A percentile compares a stretch with the other conserved stretches of the same genome.
Evolutionary conservation across 2,888 invertebrate species (phyloP).

Genomic region (Stratiomys singularior): DNA sequence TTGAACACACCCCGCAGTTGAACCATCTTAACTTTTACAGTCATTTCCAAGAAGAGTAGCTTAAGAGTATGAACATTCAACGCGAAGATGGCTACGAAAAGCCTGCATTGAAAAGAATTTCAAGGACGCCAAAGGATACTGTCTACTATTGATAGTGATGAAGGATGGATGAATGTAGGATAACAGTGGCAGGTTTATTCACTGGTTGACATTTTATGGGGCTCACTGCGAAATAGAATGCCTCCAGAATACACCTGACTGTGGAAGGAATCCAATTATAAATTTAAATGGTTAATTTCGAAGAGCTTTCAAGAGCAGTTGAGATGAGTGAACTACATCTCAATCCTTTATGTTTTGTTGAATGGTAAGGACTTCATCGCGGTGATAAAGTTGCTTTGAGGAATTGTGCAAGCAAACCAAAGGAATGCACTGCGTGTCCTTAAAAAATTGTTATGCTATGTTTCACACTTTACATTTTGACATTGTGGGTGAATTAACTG

Average conservation of each 20-base stretch:
- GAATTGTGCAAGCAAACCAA: too few relatives aligned
- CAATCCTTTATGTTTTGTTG: not conserved
- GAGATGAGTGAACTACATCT: not conserved
- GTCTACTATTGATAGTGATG: not conserved
- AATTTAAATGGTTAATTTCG: slow-evolving; percentile 9
- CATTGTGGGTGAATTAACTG: too few relatives aligned
- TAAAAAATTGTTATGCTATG: too few relatives aligned
- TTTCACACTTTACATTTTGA: too few relatives aligned
- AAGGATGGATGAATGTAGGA: slow-evolving; percentile 1
- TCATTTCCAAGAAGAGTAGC: not conserved
- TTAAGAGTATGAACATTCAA: too few relatives aligned
- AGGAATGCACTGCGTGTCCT: too few relatives aligned
- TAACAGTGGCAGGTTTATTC: not conserved
- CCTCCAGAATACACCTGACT: slow-evolving; percentile 2
- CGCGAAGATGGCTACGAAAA: not conserved
- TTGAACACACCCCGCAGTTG: slow-evolving; percentile 24
- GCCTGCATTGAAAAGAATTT: not conserved
- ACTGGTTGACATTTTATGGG: slow-evolving; percentile 32
- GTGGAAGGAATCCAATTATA: not conserved
- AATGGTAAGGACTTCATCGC: not conserved
- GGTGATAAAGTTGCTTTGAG: too few relatives aligned
- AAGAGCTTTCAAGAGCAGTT: not conserved
- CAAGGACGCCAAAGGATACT: not conserved
- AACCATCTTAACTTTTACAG: slow-evolving; percentile 26
- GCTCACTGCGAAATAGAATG: not conserved